Evolutionary conservation across 2,797 vertebrate species (phyloP), one percentile per base, ranked within the genome.

Genomic region (Pangasius krempfi): DNA sequence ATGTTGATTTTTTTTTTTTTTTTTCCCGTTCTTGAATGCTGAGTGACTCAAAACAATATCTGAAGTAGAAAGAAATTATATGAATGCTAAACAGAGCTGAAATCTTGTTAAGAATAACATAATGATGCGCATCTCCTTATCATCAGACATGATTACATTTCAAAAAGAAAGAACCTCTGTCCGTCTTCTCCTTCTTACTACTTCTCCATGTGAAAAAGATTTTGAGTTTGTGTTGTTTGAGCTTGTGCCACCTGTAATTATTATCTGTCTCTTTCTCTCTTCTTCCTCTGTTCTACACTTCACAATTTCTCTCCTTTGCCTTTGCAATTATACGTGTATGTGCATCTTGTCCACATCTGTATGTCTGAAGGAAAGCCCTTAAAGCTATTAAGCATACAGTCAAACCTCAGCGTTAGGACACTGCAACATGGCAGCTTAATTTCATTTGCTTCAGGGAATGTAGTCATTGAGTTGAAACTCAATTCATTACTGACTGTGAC

Each of bases 391-490:
- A 56, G n/a, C 50, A 85, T 30, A 79, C 16, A 16, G 18, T 1
- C 30, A 13, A 72, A 25, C 52, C 7, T 68, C 58, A 47, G 73
- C 88, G 79, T 72, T 44, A 68, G 58, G 58, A 25, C 20, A 25
- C 1, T 27, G 25, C 76, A 58, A 40, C 40, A 75, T 27, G 1
- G 40, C 50, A 30, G 33, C 56, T 40, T 56, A 3, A 83, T 44
- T 80, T 85, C 27, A 80, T 85, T 88, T 10, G 33, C 60, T 70
- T 80, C 37, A 47, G 88, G n/a, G 56, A 85, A 64, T 75, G 44
- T 68, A 79, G 37, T 73, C 70, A 84, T 22, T 25, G 40, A 66
- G 37, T 4, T 62, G 50, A 78, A 80, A 85, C 20, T 47, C 58
- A 47, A 52, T 33, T n/a, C 40, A 62, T 73, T 60, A 68, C 73